Evolutionary conservation across 1,140 invertebrate species (phyloP), one percentile per base, ranked within the genome.

Genomic region (Meloidogyne hapla): DNA sequence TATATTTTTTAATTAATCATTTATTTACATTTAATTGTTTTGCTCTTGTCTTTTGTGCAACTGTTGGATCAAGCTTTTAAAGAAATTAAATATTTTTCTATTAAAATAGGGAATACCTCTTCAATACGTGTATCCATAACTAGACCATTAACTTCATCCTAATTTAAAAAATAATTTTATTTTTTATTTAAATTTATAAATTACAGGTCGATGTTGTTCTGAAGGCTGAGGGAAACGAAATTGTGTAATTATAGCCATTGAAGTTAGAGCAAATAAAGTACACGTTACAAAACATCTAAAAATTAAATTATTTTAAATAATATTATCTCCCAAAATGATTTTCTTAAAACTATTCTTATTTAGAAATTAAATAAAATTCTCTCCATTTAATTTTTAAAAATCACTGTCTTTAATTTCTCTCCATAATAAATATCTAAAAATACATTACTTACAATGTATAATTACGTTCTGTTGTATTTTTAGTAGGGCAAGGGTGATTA

Each of bases 231-330:
- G 85, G 80, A 90, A 91, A 80, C 82, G 88, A 73, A 92, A 89
- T 89, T 94, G 94, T 0, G 94, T 94, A 0, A 96, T 94, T 42
- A 83, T 83, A 13, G 80, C 74, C 78, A 97, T 90, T 1, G 96
- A 94, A 71, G 93, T 94, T 1, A 93, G 92, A 95, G 99, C 98
- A 1, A 98, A 90, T 12, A 98, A 93, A 26, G 94, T 94, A 89
- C 98, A 99, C 18, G 95, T 95, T 0, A 94, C 94, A 88, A 99
- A 99, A 88, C 64, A 63, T 28, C 71, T 73, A 28, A 23, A 63
- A 21, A 25, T 15, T 4, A n/a, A 42, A 21, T 21, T 21, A 63
- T 33, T 6, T 6, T 63, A 21, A 63, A 63, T 26, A 63, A n/a
- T n/a, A n/a, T n/a, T n/a, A n/a, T n/a, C n/a, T n/a, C n/a, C n/a